Evolutionary conservation across 2,113 vertebrate species (phyloP), one percentile per base, ranked within the genome.

Genomic region (Plecotus auritus): DNA sequence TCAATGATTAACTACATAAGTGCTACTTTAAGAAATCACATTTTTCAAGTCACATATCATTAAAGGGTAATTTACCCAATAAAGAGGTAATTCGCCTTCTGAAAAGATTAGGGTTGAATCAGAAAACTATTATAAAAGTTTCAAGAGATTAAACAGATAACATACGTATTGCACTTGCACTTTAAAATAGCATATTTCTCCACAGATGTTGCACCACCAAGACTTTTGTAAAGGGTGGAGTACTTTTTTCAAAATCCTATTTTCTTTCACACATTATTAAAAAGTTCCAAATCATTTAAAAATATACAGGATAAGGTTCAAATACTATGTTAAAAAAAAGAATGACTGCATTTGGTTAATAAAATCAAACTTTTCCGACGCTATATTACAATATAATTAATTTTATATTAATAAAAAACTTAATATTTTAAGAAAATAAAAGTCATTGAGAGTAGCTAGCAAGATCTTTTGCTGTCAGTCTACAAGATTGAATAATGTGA

Each of bases 131-230:
- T 90, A 85, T 22, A 73, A 95, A 91, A 77, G 23, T 80, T 88
- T 30, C 18, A 95, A 96, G 83, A 93, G 87, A 90, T 96, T 85
- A 89, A 93, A 85, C 32, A 94, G 89, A 80, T 93, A 92, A 90
- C 20, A 56, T 77, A 92, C 77, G 9, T 90, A 47, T 37, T 88
- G 35, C 40, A 92, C 42, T 93, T 96, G 35, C 40, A 92, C 42
- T 94, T 96, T 92, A 93, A 90, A 96, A 92, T 67, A 94, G 82
- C 32, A 7, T 85, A 90, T 94, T 96, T 85, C 82, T 84, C 95
- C 95, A 90, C 9, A 95, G 30, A 90, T 73, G 20, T 84, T 96
- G 82, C 88, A 86, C 61, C 82, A 96, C 14, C 18, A 56, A 96
- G 82, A 92, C 59, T 96, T 95, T 73, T 80, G 49, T 72, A 88